Conservation (phyloP, 2,797 vertebrate species). For the Chromis chromis region DNA sequence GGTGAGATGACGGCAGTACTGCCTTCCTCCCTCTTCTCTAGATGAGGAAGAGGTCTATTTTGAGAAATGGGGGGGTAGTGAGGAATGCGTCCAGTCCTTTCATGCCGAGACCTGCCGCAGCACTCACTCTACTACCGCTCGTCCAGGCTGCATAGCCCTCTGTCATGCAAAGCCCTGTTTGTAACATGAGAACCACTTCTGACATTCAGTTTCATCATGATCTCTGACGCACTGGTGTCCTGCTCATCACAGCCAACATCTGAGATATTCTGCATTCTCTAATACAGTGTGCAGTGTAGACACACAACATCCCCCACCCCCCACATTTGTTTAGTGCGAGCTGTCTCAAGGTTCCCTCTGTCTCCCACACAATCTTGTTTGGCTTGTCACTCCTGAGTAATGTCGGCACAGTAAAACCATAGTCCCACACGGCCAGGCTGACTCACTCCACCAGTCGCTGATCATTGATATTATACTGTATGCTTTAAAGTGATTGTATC, state of each 20-base stretch:
- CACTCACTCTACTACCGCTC: slow-evolving; percentile 44
- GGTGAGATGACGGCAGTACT: slow-evolving; percentile 40
- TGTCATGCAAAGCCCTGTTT: slow-evolving; percentile 55
- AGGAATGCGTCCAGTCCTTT: slow-evolving; percentile 76
- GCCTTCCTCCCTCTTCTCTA: slow-evolving; percentile 34
- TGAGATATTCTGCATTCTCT: slow-evolving; percentile 48
- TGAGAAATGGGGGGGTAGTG: slow-evolving; percentile 52
- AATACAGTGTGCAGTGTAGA: slow-evolving; percentile 34
- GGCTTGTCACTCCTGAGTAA: neutral
- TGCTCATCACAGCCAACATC: slow-evolving; percentile 49
- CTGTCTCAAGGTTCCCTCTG: slow-evolving; percentile 41
- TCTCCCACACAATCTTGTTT: slow-evolving; percentile 19
- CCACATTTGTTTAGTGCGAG: slow-evolving; percentile 15
- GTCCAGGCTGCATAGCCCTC: slow-evolving; percentile 17
- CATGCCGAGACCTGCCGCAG: slow-evolving; percentile 68
- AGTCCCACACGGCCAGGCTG: slow-evolving; percentile 27
- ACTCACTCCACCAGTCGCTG: slow-evolving; percentile 31
- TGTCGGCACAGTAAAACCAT: slow-evolving; percentile 27
- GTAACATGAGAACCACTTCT: slow-evolving; percentile 56
- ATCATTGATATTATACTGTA: slow-evolving; percentile 13
- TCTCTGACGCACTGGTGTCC: slow-evolving; percentile 68
- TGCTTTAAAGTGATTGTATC: slow-evolving; percentile 11
- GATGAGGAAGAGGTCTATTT: slow-evolving; percentile 81
- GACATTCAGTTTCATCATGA: slow-evolving; percentile 76
- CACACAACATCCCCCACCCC: slow-evolving; percentile 65